These are phyloP conservation scores for Bucorvus abyssinicus DNA, from an alignment of 2,797 vertebrate species.

Conservation along the genomic window DNA sequence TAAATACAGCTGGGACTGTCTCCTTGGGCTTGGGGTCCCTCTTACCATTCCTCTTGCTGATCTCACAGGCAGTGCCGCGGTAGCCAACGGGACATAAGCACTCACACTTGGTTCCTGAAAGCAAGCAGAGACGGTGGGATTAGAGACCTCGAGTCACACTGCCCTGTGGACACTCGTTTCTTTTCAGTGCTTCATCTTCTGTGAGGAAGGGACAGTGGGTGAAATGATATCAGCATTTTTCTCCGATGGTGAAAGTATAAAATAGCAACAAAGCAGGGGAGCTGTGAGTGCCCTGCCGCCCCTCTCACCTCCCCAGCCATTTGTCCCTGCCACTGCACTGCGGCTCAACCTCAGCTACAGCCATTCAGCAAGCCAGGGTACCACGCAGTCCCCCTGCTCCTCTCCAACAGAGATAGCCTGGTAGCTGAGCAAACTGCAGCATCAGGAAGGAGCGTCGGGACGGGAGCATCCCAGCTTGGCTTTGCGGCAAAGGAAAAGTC, in stretches of 20 bases:
- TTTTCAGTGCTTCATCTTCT: not conserved
- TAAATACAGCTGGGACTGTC: not conserved
- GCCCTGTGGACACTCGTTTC: not conserved
- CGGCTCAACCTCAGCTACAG: not conserved
- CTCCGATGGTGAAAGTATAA: not conserved
- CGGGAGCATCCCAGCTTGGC: not conserved
- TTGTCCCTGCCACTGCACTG: not conserved
- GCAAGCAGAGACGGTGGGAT: not conserved
- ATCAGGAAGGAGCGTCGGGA: not conserved
- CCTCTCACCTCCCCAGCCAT: not conserved
- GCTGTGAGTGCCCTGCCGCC: not conserved
- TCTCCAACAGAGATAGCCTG: not conserved
- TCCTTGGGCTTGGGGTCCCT: not conserved
- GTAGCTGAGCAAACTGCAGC: not conserved
- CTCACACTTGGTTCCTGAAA: constrained; percentile 83
- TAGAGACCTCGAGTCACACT: not conserved
- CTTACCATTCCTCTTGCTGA: constrained; percentile 76
- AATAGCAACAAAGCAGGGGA: not conserved
- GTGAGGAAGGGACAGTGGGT: not conserved
- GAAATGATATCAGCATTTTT: not conserved
- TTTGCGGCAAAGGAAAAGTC: not conserved
- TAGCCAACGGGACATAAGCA: constrained; percentile 89
- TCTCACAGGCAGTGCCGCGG: constrained; percentile 84
- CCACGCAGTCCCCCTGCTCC: not conserved
- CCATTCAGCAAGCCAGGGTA: not conserved